Evolutionary conservation across 2,113 vertebrate genomes (phyloP).

Genomic region (Tachysurus fulvidraco): DNA sequence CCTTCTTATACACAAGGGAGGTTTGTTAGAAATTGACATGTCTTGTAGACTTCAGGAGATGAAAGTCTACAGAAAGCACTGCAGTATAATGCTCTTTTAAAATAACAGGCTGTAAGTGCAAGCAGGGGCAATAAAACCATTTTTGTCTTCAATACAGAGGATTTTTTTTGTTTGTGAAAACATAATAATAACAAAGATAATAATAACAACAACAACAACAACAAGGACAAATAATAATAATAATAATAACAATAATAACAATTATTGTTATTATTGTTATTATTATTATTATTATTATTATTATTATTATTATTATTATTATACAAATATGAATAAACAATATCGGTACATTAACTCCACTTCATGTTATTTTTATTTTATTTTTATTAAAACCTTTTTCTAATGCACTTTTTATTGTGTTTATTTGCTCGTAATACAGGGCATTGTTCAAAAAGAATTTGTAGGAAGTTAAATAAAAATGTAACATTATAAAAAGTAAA

Average conservation of each 20-base stretch:
- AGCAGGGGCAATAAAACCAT: background rate
- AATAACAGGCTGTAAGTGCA: background rate
- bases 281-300: too few relatives aligned
- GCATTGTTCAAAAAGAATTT: background rate
- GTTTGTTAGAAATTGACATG: background rate
- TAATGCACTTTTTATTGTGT: background rate
- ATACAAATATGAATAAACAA: background rate
- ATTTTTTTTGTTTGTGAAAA: background rate
- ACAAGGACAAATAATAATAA: background rate
- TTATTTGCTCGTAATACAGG: background rate
- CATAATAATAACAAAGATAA: background rate
- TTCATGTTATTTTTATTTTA: background rate
- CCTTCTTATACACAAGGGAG: background rate
- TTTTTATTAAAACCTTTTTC: background rate
- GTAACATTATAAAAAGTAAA: background rate
- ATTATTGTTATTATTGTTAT: too few relatives aligned
- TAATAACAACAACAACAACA: background rate
- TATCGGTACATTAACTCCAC: background rate
- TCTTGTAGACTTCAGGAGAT: background rate
- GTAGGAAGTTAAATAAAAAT: background rate
- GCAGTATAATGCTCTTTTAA: background rate
- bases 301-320: too few relatives aligned
- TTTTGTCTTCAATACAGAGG: background rate
- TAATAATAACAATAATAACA: background rate
- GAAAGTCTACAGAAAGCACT: background rate